Evolutionary conservation across 2,113 vertebrate genomes (phyloP).

Genomic region (Trematomus loennbergii): DNA sequence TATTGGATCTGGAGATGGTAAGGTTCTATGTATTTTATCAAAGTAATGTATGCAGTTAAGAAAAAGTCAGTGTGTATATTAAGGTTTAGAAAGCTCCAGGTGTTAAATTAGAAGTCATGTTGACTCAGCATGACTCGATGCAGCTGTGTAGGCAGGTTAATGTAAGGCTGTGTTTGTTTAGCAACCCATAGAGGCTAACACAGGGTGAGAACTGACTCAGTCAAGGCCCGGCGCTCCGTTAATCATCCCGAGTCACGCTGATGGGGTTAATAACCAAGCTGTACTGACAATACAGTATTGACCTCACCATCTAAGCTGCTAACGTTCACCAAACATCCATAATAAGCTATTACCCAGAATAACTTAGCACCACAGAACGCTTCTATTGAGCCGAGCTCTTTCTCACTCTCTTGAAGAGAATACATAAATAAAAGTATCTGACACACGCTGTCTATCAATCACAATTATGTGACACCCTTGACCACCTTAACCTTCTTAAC

Average conservation of each 20-base stretch:
- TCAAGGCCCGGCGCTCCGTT: constrained; percentile 49
- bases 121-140: constrained; percentile 11
- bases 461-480: constrained; percentile 56
- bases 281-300: constrained; percentile 51
- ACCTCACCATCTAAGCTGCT: constrained; percentile 38
- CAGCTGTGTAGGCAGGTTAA: constrained; percentile 17
- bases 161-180: constrained; percentile 26
- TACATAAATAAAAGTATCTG: constrained; percentile 35
- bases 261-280: constrained; percentile 44
- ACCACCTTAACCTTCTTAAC: constrained; percentile 33
- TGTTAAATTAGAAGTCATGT: constrained; percentile 14
- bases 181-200: constrained; percentile 5
- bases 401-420: constrained; percentile 37
- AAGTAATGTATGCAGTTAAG: background rate
- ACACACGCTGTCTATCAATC: constrained; percentile 47
- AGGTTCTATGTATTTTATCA: constrained; percentile 41
- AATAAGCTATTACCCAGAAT: constrained; percentile 61
- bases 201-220: constrained; percentile 48
- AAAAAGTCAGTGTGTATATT: background rate
- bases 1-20: constrained; percentile 82
- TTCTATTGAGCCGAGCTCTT: constrained; percentile 54
- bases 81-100: background rate
- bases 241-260: constrained; percentile 60
- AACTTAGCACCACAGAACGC: constrained; percentile 54
- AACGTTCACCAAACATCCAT: constrained; percentile 44